Conservation (phyloP, 2,888 invertebrate species). For the Tillus elongatus region DNA sequence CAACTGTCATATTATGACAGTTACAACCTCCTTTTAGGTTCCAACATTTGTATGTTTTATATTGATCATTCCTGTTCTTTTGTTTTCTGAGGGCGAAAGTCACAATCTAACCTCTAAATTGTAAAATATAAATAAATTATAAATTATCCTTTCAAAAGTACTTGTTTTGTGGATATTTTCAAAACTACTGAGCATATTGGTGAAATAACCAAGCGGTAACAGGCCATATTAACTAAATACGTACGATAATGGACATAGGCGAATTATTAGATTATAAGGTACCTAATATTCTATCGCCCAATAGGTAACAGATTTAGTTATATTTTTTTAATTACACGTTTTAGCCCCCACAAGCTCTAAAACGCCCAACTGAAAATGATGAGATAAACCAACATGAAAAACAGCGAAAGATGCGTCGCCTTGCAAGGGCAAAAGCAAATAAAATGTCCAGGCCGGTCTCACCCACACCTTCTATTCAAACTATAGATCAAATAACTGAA, state of each 20-base stretch:
- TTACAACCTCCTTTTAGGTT: no score
- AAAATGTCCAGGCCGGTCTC: slow-evolving; percentile 42
- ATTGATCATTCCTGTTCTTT: no score
- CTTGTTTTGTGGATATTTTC: no score
- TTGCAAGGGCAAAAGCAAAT: slow-evolving; percentile 47
- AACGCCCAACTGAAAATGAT: slow-evolving; percentile 54
- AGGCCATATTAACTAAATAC: no score
- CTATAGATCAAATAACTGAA: slow-evolving; percentile 50
- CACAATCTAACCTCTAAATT: no score
- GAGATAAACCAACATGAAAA: slow-evolving; percentile 59
- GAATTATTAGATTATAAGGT: slow-evolving; percentile 52
- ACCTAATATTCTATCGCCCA: slow-evolving; percentile 19
- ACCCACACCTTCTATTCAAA: slow-evolving; percentile 40
- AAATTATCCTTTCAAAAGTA: no score
- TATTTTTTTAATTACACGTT: slow-evolving; percentile 20
- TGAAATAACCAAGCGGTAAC: no score
- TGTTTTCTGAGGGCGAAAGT: no score
- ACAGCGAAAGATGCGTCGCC: slow-evolving; percentile 52
- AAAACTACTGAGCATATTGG: no score
- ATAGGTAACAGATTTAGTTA: slow-evolving; percentile 7
- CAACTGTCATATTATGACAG: no score
- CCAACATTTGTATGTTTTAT: no score
- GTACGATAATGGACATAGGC: slow-evolving; percentile 55
- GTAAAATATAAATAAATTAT: no score
- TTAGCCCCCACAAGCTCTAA: slow-evolving; percentile 76